phyloP scores from a whole-genome alignment of 2,888 invertebrate genomes.

The Pollenia griseotomentosa region DNA sequence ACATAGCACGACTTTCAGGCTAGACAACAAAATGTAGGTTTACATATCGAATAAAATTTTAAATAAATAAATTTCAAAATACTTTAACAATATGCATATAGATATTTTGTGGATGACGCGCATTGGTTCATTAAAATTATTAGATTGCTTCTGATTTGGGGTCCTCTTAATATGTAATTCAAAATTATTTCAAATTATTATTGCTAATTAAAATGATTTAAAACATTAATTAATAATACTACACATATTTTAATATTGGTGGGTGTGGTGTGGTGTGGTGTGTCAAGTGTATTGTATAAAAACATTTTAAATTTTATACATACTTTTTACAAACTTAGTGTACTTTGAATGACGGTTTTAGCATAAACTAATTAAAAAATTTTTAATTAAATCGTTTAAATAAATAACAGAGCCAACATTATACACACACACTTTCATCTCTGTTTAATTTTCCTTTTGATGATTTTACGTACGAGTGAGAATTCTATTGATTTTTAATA shows the following conservation, averaged over 20 bases:
- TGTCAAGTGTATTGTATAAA: background rate
- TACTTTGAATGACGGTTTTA: conserved; percentile 12
- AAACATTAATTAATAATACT: background rate
- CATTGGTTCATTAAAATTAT: no score
- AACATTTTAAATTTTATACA: conserved; percentile 5
- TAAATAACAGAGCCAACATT: conserved; percentile 51
- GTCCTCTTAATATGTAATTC: background rate
- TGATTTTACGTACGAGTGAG: background rate
- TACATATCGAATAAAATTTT: no score
- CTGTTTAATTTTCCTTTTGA: background rate
- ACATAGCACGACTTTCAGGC: no score
- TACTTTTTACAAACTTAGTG: background rate
- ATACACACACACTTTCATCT: conserved; percentile 52
- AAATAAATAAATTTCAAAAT: no score
- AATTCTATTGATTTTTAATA: conserved; percentile 29
- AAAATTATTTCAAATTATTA: conserved; percentile 22
- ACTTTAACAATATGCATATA: no score
- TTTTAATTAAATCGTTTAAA: conserved; percentile 20
- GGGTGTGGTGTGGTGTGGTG: conserved; percentile 43
- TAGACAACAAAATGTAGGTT: no score
- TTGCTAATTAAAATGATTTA: conserved; percentile 24
- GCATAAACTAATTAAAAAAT: background rate
- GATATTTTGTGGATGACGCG: no score
- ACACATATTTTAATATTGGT: conserved; percentile 30
- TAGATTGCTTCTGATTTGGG: background rate